Base-by-base conservation (phyloP, 2,888 invertebrate species). In the Hypomecis punctinalis region DNA sequence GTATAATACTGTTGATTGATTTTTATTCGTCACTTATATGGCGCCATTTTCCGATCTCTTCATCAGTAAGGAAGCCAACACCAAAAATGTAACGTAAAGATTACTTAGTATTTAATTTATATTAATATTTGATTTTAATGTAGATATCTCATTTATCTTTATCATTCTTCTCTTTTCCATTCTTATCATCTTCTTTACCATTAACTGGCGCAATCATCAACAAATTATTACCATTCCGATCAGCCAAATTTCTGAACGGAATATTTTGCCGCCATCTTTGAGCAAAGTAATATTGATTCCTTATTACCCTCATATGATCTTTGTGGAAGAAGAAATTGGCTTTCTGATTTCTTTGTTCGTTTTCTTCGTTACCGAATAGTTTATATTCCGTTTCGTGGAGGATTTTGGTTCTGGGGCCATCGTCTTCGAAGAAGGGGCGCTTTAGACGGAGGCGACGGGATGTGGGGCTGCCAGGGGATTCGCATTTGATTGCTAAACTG, bases 141-240 rank as follows among this genome's bases (percentile, higher is more conserved):
- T 23, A 23, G 23, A 3, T 23, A 23, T 23, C 23, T 23, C 3
- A 23, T 23, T 23, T 23, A 23, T 23, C 81, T 54, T 80, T 81
- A 0, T 80, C 81, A 67, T 59, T 73, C 36, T 65, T 65, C 13
- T 64, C 64, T 10, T 64, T 64, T 0, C 55, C 51, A 40, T 75
- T 73, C 63, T 79, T 82, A 5, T 88, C 86, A 61, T 80, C 83
- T 5, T 88, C 86, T 61, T 86, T 86, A 5, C 82, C 87, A 66
- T 80, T 80, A 39, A 81, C 89, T 0, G 95, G 95, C 0, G 95
- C 95, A 9, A 96, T 95, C 95, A 96, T 96, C 63, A 96, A 74
- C 65, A 96, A 77, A 76, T 95, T 95, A 76, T 95, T 95, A 0
- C 95, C 94, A 75, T 95, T 95, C 36, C 94, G 89, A 73, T 95